phyloP scores from a whole-genome alignment of 2,113 vertebrate genomes.

The Acrocephalus kingi region DNA sequence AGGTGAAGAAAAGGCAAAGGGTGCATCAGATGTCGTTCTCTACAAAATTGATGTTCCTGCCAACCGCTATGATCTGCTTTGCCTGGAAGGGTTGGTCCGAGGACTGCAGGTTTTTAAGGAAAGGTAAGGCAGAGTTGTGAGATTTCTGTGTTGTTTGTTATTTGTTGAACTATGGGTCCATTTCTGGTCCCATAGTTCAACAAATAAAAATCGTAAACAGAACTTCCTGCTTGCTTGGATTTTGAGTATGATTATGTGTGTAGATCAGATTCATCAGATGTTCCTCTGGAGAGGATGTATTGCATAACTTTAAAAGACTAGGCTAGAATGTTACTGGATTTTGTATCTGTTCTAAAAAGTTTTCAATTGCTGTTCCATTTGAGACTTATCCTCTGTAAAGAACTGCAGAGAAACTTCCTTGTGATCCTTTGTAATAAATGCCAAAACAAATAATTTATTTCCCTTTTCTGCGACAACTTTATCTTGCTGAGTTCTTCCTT shows the following conservation, averaged over 20 bases:
- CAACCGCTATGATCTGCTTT: constrained; percentile 95
- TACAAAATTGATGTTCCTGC: constrained; percentile 98
- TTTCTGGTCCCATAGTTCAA: neutral
- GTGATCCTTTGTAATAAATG: neutral
- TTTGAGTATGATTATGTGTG: neutral
- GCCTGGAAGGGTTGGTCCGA: constrained; percentile 92
- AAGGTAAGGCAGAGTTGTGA: constrained; percentile 72
- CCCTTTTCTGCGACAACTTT: neutral
- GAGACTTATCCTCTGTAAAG: neutral
- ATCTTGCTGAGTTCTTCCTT: neutral
- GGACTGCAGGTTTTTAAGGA: constrained; percentile 97
- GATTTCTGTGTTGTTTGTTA: neutral
- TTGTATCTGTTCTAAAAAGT: neutral
- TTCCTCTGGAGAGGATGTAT: neutral
- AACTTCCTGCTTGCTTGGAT: neutral
- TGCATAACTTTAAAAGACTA: neutral
- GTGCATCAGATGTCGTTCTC: constrained; percentile 88
- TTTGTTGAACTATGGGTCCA: neutral
- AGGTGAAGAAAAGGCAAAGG: constrained; percentile 86
- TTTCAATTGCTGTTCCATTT: neutral
- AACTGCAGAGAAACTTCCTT: neutral
- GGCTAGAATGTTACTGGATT: neutral
- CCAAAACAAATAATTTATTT: neutral
- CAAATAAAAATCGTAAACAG: neutral
- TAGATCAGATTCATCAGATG: neutral